phyloP scores from a whole-genome alignment of 2,113 vertebrate species.

The Planiliza haematocheilus region DNA sequence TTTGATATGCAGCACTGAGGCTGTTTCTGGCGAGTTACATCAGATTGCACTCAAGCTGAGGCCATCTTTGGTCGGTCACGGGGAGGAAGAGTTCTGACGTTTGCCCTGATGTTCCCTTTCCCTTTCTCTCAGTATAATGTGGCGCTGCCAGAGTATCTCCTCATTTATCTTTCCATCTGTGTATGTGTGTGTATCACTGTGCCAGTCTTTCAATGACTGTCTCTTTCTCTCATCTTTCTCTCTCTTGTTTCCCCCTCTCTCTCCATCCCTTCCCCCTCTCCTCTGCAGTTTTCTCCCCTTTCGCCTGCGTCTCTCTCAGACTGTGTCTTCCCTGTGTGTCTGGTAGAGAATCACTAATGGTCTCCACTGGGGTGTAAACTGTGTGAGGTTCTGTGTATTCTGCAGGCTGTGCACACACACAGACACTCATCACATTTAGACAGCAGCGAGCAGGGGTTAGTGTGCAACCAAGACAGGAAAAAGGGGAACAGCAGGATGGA shows the following conservation, averaged over 20 bases:
- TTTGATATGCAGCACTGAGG: constrained; percentile 58
- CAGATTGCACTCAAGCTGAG: constrained; percentile 69
- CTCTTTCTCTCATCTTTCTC: constrained; percentile 58
- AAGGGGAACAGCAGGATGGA: constrained; percentile 26
- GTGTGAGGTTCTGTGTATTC: constrained; percentile 54
- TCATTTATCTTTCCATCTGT: constrained; percentile 75
- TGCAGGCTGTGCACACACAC: constrained; percentile 27
- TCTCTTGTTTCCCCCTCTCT: constrained; percentile 39
- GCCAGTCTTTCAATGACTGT: constrained; percentile 59
- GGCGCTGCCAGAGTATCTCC: constrained; percentile 63
- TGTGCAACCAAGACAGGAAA: constrained; percentile 34
- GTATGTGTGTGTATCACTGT: constrained; percentile 56
- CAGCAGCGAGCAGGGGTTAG: constrained; percentile 42
- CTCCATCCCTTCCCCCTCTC: neutral
- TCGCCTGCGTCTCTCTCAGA: constrained; percentile 52
- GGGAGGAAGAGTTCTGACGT: constrained; percentile 59
- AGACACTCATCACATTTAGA: constrained; percentile 24
- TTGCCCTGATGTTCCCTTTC: constrained; percentile 69
- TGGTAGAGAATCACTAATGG: constrained; percentile 71
- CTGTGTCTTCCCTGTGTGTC: constrained; percentile 53
- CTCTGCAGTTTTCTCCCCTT: constrained; percentile 53
- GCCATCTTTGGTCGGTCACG: constrained; percentile 70
- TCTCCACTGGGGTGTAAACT: constrained; percentile 71
- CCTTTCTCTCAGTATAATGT: constrained; percentile 64
- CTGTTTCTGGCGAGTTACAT: constrained; percentile 86